These are phyloP conservation scores for Papilio machaon DNA, from an alignment of 1,140 invertebrate genomes.

Conservation along the genomic window DNA sequence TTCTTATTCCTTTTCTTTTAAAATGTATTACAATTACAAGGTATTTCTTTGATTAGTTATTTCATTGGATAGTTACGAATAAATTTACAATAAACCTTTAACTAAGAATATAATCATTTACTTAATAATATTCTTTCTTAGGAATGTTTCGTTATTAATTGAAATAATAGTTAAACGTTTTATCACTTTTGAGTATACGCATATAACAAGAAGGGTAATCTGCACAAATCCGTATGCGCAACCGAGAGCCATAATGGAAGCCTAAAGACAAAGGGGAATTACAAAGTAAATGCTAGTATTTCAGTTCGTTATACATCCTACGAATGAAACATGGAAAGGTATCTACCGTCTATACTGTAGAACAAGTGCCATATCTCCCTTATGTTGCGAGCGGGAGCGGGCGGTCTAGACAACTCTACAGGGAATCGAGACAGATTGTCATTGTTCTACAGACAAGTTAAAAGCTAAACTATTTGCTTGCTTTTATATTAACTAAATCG, in stretches of 20 bases:
- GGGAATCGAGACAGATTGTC: constrained; percentile 56
- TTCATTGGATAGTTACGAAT: background rate
- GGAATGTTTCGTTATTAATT: background rate
- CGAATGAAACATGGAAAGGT: constrained; percentile 34
- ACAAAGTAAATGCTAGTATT: constrained; percentile 35
- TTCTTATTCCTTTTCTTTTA: background rate
- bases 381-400: constrained; percentile 45
- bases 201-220: background rate
- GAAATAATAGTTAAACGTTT: too few relatives aligned
- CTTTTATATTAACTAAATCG: constrained; percentile 30
- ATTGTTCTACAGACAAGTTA: constrained; percentile 51
- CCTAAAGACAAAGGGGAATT: constrained; percentile 12
- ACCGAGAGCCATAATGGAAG: constrained; percentile 16
- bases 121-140: too few relatives aligned
- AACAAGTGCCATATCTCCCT: constrained; percentile 51
- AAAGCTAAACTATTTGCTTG: constrained; percentile 44
- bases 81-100: background rate
- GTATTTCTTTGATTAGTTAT: background rate
- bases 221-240: constrained; percentile 3
- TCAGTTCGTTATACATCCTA: constrained; percentile 21
- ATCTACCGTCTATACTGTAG: constrained; percentile 23
- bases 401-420: constrained; percentile 48
- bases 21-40: background rate
- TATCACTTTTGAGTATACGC: too few relatives aligned
- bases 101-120: background rate